Evolutionary conservation across 2,797 vertebrate genomes (phyloP), one percentile per base, ranked within the genome.

Genomic region (Premnoplex brunnescens): DNA sequence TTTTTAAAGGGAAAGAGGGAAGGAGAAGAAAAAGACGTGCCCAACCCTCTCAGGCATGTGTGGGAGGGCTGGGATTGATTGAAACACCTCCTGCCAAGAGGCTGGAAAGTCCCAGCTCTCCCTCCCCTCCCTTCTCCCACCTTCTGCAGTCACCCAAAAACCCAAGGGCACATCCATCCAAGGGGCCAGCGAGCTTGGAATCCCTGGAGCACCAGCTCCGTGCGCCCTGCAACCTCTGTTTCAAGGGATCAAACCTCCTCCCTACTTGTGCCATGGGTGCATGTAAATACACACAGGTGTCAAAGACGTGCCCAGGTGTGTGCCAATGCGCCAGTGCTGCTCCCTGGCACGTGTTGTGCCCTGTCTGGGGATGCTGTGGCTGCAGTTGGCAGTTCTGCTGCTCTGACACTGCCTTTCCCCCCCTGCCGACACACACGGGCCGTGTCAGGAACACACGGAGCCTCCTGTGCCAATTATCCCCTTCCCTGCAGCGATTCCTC

Each of bases 191-290:
- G 1, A 58, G 17, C 14, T 24, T 3, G 24, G 54, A 59, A 2
- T 10, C 39, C 51, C 66, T 2, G 0, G 30, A 20, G 44, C 55
- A 30, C 18, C 3, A 2, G 32, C 13, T 34, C 78, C 30, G 0
- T 0, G 9, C 37, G 13, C 12, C 23, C 68, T 4, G 14, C 1
- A 0, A 7, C 1, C 8, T 3, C 9, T 3, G 0, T 5, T 78
- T 41, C 3, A 6, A 37, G 62, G n/a, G 24, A 9, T 21, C 51
- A 9, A 1, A 10, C 5, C 41, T 43, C 30, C 43, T 34, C 3
- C 18, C 6, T 26, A 19, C 16, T 19, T 10, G 56, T 51, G 41
- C 83, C 37, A 2, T 2, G 5, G 49, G 44, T 26, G 37, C 14
- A 0, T 4, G 59, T 2, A 21, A 21, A 36, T 2, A 7, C 39